Evolutionary conservation across 2,797 vertebrate species (phyloP), one percentile per base, ranked within the genome.

Genomic region (Cyclura pinguis): DNA sequence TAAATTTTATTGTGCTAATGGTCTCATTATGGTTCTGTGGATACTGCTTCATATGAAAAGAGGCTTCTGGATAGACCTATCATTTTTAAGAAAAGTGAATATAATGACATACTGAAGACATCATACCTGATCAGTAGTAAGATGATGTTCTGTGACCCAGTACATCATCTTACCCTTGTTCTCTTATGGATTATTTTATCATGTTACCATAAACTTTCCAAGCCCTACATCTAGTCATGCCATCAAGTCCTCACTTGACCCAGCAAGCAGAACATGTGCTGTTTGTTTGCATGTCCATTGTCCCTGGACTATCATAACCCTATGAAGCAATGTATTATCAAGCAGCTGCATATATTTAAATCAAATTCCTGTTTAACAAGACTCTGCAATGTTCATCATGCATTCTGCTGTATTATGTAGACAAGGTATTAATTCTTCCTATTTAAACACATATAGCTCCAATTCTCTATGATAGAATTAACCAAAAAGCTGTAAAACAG

Each of bases 381-480:
- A 84, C 81, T 32, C 35, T 81, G 59, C 77, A 90, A 35, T 85
- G 87, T 89, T 93, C 72, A 50, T 78, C 59, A 88, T 92, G 78
- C 88, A 55, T 72, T 52, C 20, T 82, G 88, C 84, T 55, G 92
- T 88, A 92, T 89, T 86, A 73, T 74, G 87, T 86, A 91, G 90
- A 74, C 73, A 85, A 92, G 88, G 42, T 93, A 83, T 84, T 91
- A 93, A 95, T 92, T 86, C 84, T 84, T 91, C 64, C 77, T 88
- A 77, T 88, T 93, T 78, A 59, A 92, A 87, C 52, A 87, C 64
- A 62, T 64, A 52, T 93, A 93, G 52, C 89, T 85, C 80, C 59
- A 91, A 72, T 91, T 92, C 59, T 57, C 89, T 89, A 85, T 38
- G 38, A 84, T 6, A 89, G 6, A 52, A 90, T 84, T 78, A 50